Base-by-base conservation (phyloP, 2,888 invertebrate species). In the Trileptium ribeirensis region DNA sequence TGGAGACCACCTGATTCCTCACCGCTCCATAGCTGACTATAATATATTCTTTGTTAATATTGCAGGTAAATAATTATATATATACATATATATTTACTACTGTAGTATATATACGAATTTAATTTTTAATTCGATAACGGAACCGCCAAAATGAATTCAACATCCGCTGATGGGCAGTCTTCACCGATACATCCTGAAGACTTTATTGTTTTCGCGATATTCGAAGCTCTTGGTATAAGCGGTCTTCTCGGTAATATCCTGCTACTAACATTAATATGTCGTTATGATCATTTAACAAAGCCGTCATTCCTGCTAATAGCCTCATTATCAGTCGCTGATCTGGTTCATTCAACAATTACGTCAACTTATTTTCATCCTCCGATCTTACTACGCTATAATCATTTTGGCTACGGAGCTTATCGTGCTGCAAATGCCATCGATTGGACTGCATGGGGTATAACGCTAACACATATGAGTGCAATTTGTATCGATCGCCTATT, bases 371-470 rank as follows among this genome's bases (percentile, higher is more conserved):
- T 82, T 33, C 82, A 82, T 38, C 83, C 83, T 19, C 83, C 83
- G 24, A 82, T 82, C 36, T 40, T 81, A 37, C 36, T 81, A 31
- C 34, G 67, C 19, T 15, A n/a, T 29, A 77, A 78, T 33, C 79
- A 81, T 67, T 19, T 79, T 15, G n/a, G 31, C 1, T 31, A 2
- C 8, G 15, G 31, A 15, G 79, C 37, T 15, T 64, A 36, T 79
- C 85, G 87, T 31, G 82, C 86, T 19, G 87, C 86, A 82, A 88
- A 88, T 83, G 85, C 87, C 31, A 82, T 87, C 82, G 88, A 88
- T 81, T 88, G 88, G 88, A 87, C 87, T 1, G 88, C 87, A 31
- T 88, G 88, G 88, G 86, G 86, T 40, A 86, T 88, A 70, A 88
- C 88, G 31, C 80, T 87, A 70, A 88, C 87, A 86, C 75, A 82